These are phyloP conservation scores for Clamator glandarius DNA, from an alignment of 2,797 vertebrate genomes.

Conservation along the genomic window DNA sequence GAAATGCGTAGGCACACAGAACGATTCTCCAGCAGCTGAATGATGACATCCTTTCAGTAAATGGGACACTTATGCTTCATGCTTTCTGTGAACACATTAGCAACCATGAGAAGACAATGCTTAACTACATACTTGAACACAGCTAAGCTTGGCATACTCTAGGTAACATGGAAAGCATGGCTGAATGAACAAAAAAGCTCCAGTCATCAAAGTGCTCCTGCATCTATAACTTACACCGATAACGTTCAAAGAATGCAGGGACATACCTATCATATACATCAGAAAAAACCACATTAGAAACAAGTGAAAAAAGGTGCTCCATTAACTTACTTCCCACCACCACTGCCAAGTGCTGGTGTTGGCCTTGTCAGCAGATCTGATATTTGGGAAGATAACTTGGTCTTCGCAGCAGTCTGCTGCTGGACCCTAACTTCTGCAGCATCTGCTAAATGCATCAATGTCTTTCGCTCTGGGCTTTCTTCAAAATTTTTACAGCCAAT, in stretches of 20 bases:
- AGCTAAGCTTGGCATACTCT: background rate
- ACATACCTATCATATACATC: background rate
- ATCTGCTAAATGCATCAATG: conserved; percentile 96
- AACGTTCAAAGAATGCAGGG: background rate
- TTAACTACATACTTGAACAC: background rate
- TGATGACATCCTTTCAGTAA: background rate
- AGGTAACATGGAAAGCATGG: background rate
- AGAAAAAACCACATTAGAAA: background rate
- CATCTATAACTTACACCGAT: background rate
- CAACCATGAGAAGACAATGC: background rate
- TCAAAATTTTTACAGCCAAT: conserved; percentile 99
- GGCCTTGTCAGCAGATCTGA: conserved; percentile 95
- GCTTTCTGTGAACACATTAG: background rate
- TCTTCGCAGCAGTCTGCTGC: conserved; percentile 97
- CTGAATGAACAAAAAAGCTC: background rate
- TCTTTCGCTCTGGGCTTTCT: conserved; percentile 97
- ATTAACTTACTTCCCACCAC: conserved; percentile 89
- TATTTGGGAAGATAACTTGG: conserved; percentile 97
- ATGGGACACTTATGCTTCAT: background rate
- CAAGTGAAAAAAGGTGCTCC: background rate
- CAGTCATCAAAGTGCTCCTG: background rate
- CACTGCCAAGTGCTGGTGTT: conserved; percentile 86
- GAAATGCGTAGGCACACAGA: background rate
- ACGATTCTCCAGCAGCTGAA: background rate
- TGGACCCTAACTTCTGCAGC: conserved; percentile 97